Evolutionary conservation across 1,140 invertebrate species (phyloP).

Genomic region (Spodoptera litura): DNA sequence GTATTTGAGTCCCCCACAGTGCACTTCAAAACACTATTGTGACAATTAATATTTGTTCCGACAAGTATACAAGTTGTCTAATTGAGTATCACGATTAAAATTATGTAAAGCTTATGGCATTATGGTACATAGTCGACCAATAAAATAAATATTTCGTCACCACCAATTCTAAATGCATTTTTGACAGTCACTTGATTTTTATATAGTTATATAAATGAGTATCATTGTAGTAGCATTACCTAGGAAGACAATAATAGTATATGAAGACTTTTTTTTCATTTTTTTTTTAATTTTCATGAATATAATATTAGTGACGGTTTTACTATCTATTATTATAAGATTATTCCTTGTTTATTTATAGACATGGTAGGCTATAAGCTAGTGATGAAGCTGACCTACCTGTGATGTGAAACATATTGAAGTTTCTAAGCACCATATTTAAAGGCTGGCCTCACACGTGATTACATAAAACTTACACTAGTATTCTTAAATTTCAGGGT

Average conservation of each 20-base stretch:
- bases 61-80: conserved; percentile 54
- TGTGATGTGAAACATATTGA: too few relatives aligned
- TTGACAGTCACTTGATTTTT: conserved; percentile 70
- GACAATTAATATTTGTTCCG: conserved; percentile 58
- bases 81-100: conserved; percentile 65
- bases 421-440: too few relatives aligned
- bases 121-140: conserved; percentile 60
- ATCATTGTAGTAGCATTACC: conserved; percentile 71
- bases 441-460: too few relatives aligned
- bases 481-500: background rate
- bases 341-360: too few relatives aligned
- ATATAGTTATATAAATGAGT: conserved; percentile 38
- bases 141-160: conserved; percentile 62
- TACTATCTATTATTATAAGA: too few relatives aligned
- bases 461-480: background rate
- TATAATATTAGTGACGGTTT: too few relatives aligned
- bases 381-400: too few relatives aligned
- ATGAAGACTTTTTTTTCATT: background rate
- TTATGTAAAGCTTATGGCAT: conserved; percentile 74
- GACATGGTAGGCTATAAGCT: too few relatives aligned
- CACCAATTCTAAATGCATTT: conserved; percentile 78
- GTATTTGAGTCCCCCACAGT: background rate
- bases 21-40: conserved; percentile 56
- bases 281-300: background rate
- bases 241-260: conserved; percentile 51